Conservation (phyloP, 1,140 invertebrate species). For the Drosophila auraria region DNA sequence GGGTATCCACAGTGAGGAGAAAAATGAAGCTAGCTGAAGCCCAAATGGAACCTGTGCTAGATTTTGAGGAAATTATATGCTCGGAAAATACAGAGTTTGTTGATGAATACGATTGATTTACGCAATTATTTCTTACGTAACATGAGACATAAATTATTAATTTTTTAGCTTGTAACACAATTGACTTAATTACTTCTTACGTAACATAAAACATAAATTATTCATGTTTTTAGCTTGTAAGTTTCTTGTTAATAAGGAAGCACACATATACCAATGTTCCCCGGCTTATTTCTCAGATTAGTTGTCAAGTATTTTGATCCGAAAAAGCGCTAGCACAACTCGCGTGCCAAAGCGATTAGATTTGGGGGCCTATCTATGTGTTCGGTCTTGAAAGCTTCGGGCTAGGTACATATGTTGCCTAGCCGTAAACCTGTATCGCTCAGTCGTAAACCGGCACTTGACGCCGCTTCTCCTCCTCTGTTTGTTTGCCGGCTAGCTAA, state of each 20-base stretch:
- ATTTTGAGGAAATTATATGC: slow-evolving; percentile 28
- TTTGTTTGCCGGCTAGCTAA: slow-evolving; percentile 8
- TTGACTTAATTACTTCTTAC: too few relatives aligned
- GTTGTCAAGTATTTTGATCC: background rate
- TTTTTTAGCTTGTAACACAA: background rate
- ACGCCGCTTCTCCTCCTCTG: background rate
- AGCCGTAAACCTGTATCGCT: slow-evolving; percentile 42
- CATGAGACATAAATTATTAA: background rate
- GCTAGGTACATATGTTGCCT: slow-evolving; percentile 15
- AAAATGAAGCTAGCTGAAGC: slow-evolving; percentile 30
- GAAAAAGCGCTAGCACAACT: background rate
- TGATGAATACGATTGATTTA: background rate
- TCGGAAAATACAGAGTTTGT: background rate
- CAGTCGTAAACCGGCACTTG: slow-evolving; percentile 31
- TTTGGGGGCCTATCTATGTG: background rate
- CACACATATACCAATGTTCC: too few relatives aligned
- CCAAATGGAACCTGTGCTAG: slow-evolving; percentile 13
- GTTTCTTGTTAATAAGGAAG: too few relatives aligned
- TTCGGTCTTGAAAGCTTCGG: slow-evolving; percentile 22
- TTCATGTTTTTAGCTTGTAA: too few relatives aligned
- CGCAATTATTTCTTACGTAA: background rate
- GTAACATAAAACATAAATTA: too few relatives aligned
- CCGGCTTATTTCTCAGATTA: too few relatives aligned
- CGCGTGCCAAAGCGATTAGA: slow-evolving; percentile 30
- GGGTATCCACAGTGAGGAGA: slow-evolving; percentile 1